Evolutionary conservation across 2,113 vertebrate genomes (phyloP).

Genomic region (Octodon degus): DNA sequence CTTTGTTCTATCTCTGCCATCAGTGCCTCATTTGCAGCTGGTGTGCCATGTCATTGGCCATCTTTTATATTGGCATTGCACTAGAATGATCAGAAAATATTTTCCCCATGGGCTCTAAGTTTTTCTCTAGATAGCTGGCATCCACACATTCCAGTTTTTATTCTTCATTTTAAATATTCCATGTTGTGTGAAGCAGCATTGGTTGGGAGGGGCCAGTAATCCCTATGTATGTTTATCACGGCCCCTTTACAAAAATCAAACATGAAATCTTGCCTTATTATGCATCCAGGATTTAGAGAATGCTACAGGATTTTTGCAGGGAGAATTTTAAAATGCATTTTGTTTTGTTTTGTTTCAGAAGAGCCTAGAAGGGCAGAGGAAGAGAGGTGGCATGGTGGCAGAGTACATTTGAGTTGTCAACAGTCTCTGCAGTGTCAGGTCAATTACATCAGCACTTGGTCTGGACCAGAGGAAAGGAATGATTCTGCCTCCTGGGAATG

Average conservation of each 20-base stretch:
- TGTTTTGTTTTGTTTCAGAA: background rate
- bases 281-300: background rate
- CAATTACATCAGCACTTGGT: constrained; percentile 76
- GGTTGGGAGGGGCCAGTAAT: background rate
- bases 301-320: background rate
- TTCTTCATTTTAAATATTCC: background rate
- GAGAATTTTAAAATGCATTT: constrained; percentile 42
- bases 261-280: background rate
- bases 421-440: constrained; percentile 67
- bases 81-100: constrained; percentile 10
- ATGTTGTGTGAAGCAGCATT: constrained; percentile 19
- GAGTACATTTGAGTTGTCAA: constrained; percentile 59
- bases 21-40: background rate
- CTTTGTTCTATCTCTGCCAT: background rate
- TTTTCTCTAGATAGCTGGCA: background rate
- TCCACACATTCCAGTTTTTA: background rate
- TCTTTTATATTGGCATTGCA: background rate
- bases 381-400: background rate
- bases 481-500: constrained; percentile 70
- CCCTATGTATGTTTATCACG: background rate
- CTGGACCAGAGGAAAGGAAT: constrained; percentile 51
- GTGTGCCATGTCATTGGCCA: background rate
- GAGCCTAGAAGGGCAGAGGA: background rate
- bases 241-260: constrained; percentile 21
- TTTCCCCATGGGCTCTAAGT: background rate